phyloP scores from a whole-genome alignment of 2,797 vertebrate species.

The Borostomias antarcticus region DNA sequence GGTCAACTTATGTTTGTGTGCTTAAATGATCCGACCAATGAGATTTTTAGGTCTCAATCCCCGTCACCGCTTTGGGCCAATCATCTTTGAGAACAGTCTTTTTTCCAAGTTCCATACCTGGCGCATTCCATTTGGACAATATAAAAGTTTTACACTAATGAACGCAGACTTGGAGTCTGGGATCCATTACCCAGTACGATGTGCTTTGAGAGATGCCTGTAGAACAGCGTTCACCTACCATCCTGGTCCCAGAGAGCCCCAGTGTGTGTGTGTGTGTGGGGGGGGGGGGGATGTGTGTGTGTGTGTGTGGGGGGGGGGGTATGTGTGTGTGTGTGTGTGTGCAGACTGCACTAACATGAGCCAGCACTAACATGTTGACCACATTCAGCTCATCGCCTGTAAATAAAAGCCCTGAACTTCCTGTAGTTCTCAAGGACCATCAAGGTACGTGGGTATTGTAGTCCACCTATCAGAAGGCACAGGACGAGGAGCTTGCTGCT shows the following conservation, averaged over 20 bases:
- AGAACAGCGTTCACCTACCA: slow-evolving; percentile 29
- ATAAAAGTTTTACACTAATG: slow-evolving; percentile 27
- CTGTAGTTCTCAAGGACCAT: slow-evolving; percentile 21
- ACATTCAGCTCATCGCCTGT: background rate
- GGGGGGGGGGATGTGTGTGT: no score
- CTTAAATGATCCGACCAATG: slow-evolving; percentile 4
- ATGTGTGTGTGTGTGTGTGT: no score
- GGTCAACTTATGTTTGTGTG: slow-evolving; percentile 31
- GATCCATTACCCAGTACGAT: slow-evolving; percentile 26
- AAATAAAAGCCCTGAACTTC: slow-evolving; percentile 10
- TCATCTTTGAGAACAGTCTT: slow-evolving; percentile 26
- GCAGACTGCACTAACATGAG: background rate
- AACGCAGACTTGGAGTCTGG: slow-evolving; percentile 16
- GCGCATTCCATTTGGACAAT: background rate
- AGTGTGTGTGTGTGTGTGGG: no score
- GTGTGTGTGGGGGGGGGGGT: no score
- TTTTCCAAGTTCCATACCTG: slow-evolving; percentile 17
- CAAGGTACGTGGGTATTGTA: slow-evolving; percentile 29
- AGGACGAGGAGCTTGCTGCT: slow-evolving; percentile 61
- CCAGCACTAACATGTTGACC: background rate
- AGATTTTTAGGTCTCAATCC: slow-evolving; percentile 38
- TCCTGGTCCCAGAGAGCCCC: slow-evolving; percentile 20
- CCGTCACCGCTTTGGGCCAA: slow-evolving; percentile 10
- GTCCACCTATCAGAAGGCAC: slow-evolving; percentile 69
- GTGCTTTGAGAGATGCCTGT: slow-evolving; percentile 30